phyloP scores from a whole-genome alignment of 2,888 invertebrate species.

The Cataglyphis rosenhaueri region DNA sequence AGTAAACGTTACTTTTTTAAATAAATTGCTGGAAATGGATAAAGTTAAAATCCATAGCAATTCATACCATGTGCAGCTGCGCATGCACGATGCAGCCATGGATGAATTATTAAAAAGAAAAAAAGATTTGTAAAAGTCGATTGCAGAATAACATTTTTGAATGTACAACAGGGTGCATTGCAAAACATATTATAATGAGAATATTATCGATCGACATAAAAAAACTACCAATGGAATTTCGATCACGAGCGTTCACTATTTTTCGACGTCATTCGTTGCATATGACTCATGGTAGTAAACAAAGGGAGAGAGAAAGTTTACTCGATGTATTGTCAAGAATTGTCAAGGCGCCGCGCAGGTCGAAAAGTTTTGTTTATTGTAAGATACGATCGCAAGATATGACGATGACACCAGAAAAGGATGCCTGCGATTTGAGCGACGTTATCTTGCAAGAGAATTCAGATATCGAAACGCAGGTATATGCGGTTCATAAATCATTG shows the following conservation, averaged over 20 bases:
- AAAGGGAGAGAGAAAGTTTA: background rate
- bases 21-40: background rate
- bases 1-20: background rate
- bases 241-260: background rate
- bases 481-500: slow-evolving; percentile 2
- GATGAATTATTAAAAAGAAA: background rate
- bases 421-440: slow-evolving; percentile 63
- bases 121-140: background rate
- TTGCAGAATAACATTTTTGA: background rate
- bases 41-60: too few relatives aligned
- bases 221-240: slow-evolving; percentile 17
- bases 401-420: slow-evolving; percentile 54
- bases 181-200: background rate
- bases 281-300: slow-evolving; percentile 1
- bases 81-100: background rate
- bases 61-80: background rate
- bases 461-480: slow-evolving; percentile 55
- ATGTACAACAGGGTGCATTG: background rate
- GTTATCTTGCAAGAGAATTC: slow-evolving; percentile 63
- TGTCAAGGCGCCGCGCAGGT: background rate
- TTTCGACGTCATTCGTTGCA: background rate
- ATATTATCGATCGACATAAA: background rate
- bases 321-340: background rate
- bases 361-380: background rate
- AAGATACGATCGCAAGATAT: background rate